Percentiles rank a stretch among this genome's conserved stretches.
Evolutionary conservation across 2,888 invertebrate genomes (phyloP).

Genomic region (Aradus depressus): DNA sequence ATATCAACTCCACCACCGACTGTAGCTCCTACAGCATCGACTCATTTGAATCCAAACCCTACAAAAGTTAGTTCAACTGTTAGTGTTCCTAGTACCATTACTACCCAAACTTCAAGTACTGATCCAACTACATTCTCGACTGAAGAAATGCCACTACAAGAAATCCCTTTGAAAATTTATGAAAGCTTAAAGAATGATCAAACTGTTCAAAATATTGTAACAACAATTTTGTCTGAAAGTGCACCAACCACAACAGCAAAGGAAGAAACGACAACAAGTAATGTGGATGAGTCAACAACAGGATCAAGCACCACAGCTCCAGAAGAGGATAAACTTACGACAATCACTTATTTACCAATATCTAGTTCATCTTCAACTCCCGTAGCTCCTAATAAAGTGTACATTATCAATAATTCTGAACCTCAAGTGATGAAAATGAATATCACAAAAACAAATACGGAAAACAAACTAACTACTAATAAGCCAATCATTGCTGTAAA

Average conservation of each 20-base stretch:
- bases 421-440: slow-evolving; percentile 11
- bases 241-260: slow-evolving; percentile 8
- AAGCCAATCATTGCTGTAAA: slow-evolving; percentile 3
- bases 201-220: slow-evolving; percentile 7
- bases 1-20: too few relatives aligned
- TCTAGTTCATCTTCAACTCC: not conserved
- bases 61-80: not conserved
- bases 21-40: not conserved
- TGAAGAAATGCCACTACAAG: slow-evolving; percentile 12
- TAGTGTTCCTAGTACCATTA: not conserved
- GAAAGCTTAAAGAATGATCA: slow-evolving; percentile 10
- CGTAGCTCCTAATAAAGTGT: not conserved
- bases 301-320: not conserved
- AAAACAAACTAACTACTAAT: too few relatives aligned
- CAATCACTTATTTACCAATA: not conserved
- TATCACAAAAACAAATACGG: too few relatives aligned
- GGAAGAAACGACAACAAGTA: slow-evolving; percentile 1
- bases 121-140: not conserved
- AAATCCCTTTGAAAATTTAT: slow-evolving; percentile 16
- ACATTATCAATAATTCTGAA: slow-evolving; percentile 18
- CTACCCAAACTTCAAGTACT: not conserved
- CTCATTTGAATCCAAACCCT: not conserved
- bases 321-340: not conserved
- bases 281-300: slow-evolving; percentile 1
- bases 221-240: slow-evolving; percentile 10